Percentiles rank a stretch among this genome's conserved stretches.
Evolutionary conservation across 2,888 invertebrate genomes (phyloP).

Genomic region (Flabesymbios commensalis): DNA sequence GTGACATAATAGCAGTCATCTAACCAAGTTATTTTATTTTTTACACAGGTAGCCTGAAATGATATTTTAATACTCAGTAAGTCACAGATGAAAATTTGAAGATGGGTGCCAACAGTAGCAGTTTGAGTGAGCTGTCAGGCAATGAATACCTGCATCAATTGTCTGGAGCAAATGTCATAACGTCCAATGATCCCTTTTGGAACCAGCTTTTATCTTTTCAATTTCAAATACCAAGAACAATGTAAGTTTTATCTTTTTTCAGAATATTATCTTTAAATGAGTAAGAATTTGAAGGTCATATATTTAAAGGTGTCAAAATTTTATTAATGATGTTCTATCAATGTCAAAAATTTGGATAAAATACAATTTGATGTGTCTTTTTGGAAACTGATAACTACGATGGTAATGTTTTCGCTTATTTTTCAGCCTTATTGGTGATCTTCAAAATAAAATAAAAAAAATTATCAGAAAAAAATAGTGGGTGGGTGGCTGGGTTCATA

Average conservation of each 20-base stretch:
- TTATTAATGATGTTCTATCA: too few species aligned
- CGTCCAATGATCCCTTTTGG: slow-evolving; percentile 91
- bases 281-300: neutral
- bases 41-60: too few species aligned
- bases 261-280: neutral
- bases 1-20: too few species aligned
- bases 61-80: too few species aligned
- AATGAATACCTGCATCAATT: slow-evolving; percentile 82
- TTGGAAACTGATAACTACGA: neutral
- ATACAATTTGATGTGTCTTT: neutral
- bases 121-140: slow-evolving; percentile 68
- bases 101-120: slow-evolving; percentile 61
- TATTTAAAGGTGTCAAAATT: too few species aligned
- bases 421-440: too few species aligned
- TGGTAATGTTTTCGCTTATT: neutral
- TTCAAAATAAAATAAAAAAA: too few species aligned
- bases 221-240: slow-evolving; percentile 77
- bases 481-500: too few species aligned
- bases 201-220: slow-evolving; percentile 90
- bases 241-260: slow-evolving; percentile 39
- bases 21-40: too few species aligned
- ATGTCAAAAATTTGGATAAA: too few species aligned
- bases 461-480: too few species aligned
- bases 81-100: too few species aligned
- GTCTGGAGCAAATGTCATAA: slow-evolving; percentile 78